These are phyloP conservation scores for Microtus ochrogaster DNA, from an alignment of 2,113 vertebrate genomes.

Conservation along the genomic window DNA sequence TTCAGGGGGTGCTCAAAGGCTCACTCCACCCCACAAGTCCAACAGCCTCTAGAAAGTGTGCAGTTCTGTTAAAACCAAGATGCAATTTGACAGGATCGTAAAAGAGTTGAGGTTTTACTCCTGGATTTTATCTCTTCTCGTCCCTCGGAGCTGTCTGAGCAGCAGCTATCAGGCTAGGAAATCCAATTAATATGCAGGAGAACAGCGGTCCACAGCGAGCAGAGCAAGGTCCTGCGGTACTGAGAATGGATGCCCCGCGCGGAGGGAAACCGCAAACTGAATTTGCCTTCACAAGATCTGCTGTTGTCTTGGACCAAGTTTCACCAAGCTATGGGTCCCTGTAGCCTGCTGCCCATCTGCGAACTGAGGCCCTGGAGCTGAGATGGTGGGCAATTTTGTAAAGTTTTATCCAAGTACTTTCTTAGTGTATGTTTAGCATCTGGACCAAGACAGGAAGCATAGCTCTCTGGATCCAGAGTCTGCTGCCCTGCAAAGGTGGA, in stretches of 20 bases:
- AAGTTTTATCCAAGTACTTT: no score
- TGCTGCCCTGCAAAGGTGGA: fast-evolving
- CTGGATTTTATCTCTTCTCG: not conserved
- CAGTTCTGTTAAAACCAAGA: fast-evolving
- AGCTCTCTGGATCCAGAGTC: not conserved
- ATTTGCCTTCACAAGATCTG: not conserved
- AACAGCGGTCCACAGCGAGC: not conserved
- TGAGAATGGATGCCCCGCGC: no score
- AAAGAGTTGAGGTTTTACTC: not conserved
- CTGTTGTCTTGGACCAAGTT: not conserved
- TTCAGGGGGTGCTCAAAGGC: fast-evolving
- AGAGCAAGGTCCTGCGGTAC: not conserved
- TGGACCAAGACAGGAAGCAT: not conserved
- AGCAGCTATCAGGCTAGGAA: not conserved
- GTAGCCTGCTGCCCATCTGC: fast-evolving
- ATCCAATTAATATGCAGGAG: not conserved
- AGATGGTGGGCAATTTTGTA: fast-evolving
- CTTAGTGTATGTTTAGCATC: not conserved
- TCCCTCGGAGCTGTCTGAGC: not conserved
- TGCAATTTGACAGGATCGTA: not conserved
- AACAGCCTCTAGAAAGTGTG: fast-evolving
- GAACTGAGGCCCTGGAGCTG: fast-evolving
- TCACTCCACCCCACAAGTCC: not conserved
- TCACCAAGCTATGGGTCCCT: fast-evolving
- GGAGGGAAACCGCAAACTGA: not conserved